Evolutionary conservation across 2,888 invertebrate genomes (phyloP), one percentile per base, ranked within the genome.

Genomic region (Linnaemya vulpina): DNA sequence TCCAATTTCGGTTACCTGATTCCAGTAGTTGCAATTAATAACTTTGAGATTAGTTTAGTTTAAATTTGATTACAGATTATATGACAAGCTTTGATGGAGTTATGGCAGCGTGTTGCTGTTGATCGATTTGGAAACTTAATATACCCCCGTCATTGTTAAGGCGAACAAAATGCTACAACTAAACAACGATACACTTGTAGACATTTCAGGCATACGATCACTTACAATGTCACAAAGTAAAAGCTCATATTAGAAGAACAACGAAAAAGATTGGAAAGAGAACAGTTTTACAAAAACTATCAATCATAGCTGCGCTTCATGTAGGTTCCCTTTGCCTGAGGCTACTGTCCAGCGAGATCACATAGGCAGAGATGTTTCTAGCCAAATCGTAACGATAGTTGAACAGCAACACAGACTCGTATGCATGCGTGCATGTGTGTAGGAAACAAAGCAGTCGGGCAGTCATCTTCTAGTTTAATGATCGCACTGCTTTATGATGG

Each of bases 401-500:
- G n/a, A n/a, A n/a, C n/a, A n/a, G n/a, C n/a, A n/a, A n/a, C n/a
- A n/a, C n/a, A n/a, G n/a, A n/a, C n/a, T n/a, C n/a, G n/a, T n/a
- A n/a, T n/a, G n/a, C n/a, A n/a, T n/a, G n/a, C n/a, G n/a, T n/a
- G n/a, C n/a, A 35, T 35, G 17, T 4, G 13, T 30, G 7, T 49
- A 17, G 62, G 30, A 40, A 53, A 15, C 46, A 30, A 30, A 5
- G 46, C 40, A 20, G 25, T 30, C 58, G 46, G 60, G 67, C 63
- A 70, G 68, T 49, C 77, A 71, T 55, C 83, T 80, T 74, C 73
- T 75, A 63, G 75, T 80, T 86, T 86, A 86, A 86, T 86, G 83
- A 83, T 78, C 84, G 84, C 83, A 75, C 83, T 86, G 81, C 83
- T 81, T 87, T 87, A 87, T 87, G 86, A 86, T 84, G 86, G 84